A percentile compares a stretch with the other conserved stretches of the same genome.
phyloP scores from a whole-genome alignment of 2,797 vertebrate genomes.

The Rhodeus uyekii region DNA sequence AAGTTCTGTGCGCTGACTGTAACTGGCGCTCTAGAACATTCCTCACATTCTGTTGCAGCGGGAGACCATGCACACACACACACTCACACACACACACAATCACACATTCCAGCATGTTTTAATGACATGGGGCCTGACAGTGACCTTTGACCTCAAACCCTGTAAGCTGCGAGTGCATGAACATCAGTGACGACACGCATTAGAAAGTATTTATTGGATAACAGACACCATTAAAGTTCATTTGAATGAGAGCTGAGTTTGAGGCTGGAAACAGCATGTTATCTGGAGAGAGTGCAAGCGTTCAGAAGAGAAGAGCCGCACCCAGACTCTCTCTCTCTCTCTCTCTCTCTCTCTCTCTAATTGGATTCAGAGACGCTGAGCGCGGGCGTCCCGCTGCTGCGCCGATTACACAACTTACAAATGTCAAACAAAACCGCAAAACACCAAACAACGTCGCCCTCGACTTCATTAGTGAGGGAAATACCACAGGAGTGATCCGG shows the following conservation, averaged over 20 bases:
- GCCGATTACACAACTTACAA: slow-evolving; percentile 69
- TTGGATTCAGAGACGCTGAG: slow-evolving; percentile 74
- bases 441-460: slow-evolving; percentile 55
- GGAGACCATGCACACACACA: slow-evolving; percentile 65
- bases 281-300: no score
- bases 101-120: slow-evolving; percentile 41
- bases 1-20: slow-evolving; percentile 71
- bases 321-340: background rate
- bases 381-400: slow-evolving; percentile 72
- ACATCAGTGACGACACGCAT: background rate
- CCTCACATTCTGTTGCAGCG: slow-evolving; percentile 78
- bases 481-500: slow-evolving; percentile 44
- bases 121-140: slow-evolving; percentile 50
- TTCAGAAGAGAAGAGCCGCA: no score
- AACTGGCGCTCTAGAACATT: slow-evolving; percentile 79
- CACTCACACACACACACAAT: slow-evolving; percentile 6
- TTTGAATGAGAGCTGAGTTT: no score
- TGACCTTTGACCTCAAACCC: slow-evolving; percentile 63
- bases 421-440: slow-evolving; percentile 72
- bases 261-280: no score
- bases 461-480: slow-evolving; percentile 63
- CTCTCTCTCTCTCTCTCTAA: slow-evolving; percentile 59
- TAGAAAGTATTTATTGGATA: background rate
- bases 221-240: no score
- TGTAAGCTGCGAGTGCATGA: slow-evolving; percentile 61